Base-by-base conservation (phyloP, 1,140 invertebrate species). In the Heliothis subflexa region DNA sequence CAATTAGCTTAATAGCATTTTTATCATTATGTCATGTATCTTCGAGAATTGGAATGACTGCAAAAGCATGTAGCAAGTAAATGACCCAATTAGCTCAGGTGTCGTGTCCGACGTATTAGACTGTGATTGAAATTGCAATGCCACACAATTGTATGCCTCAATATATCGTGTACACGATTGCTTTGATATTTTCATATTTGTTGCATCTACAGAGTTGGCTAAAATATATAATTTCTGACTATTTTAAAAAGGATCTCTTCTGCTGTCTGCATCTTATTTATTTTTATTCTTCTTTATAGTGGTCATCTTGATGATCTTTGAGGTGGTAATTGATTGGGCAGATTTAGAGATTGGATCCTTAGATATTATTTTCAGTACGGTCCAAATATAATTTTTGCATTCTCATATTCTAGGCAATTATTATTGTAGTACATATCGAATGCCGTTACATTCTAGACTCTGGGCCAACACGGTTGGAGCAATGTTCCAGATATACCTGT, bases 401-500 rank as follows among this genome's bases (percentile, higher is more conserved):
- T 16, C 25, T 57, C 16, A 76, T 54, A 76, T n/a, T 62, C 47
- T 28, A 28, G 14, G 47, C 47, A 54, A 40, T 64, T 28, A 49
- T 49, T 50, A 72, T 11, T 13, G 1, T 18, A 21, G 47, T 49
- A 66, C 57, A 64, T 64, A 64, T n/a, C 33, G 55, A 59, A 71
- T 54, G 57, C 68, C 74, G 61, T 72, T 79, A 76, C 50, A 45
- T 73, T 73, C 64, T 70, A 68, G 76, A 70, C 55, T 25, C 14
- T 78, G 72, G 74, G 66, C 68, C 61, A 76, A 28, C 45, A 47
- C 57, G 66, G 55, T 78, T 78, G 52, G 21, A 68, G 45, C 71
- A 66, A 70, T 28, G 52, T 54, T 64, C 72, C 57, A 78, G 57
- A 57, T 78, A 74, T 75, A 82, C 70, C 71, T 71, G 77, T 79